Conservation (phyloP, 92 coral and sea anemone genomes). For the Porites rus region DNA sequence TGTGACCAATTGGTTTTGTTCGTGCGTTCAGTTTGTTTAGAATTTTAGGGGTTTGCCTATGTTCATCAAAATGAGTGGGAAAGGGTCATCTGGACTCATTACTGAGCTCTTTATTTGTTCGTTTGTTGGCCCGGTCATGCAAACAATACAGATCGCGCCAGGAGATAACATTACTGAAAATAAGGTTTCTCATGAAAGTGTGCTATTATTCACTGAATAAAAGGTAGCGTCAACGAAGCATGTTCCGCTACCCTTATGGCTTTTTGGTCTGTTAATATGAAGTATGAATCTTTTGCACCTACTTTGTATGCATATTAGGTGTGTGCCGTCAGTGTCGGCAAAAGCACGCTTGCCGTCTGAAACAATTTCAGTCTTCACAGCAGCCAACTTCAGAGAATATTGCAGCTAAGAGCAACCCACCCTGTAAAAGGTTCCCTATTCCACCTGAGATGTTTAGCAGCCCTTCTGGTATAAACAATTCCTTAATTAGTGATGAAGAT, state of each 20-base stretch:
- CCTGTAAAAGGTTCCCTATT: conserved; percentile 32
- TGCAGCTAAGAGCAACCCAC: conserved; percentile 34
- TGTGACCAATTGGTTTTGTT: conserved; percentile 33
- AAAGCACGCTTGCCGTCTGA: conserved; percentile 26
- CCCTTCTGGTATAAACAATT: conserved; percentile 10
- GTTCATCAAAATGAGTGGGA: no score
- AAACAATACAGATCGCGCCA: conserved; percentile 27
- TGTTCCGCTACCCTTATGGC: conserved; percentile 26
- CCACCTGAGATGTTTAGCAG: conserved; percentile 38
- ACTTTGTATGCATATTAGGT: not conserved
- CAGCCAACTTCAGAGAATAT: conserved; percentile 13
- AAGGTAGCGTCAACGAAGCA: not conserved
- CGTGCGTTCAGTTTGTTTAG: conserved; percentile 12
- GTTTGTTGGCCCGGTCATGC: not conserved
- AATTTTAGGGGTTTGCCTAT: not conserved
- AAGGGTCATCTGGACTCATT: no score
- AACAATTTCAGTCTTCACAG: conserved; percentile 23
- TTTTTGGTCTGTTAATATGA: conserved; percentile 15
- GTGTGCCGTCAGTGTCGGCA: conserved; percentile 18
- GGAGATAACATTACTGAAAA: not conserved
- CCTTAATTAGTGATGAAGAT: conserved; percentile 24
- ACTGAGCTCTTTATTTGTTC: no score
- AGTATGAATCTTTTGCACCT: conserved; percentile 6
- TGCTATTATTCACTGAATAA: conserved; percentile 27
- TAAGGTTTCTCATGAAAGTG: conserved; percentile 25